Evolutionary conservation across 2,888 invertebrate genomes (phyloP).

Genomic region (Laspeyria flexula): DNA sequence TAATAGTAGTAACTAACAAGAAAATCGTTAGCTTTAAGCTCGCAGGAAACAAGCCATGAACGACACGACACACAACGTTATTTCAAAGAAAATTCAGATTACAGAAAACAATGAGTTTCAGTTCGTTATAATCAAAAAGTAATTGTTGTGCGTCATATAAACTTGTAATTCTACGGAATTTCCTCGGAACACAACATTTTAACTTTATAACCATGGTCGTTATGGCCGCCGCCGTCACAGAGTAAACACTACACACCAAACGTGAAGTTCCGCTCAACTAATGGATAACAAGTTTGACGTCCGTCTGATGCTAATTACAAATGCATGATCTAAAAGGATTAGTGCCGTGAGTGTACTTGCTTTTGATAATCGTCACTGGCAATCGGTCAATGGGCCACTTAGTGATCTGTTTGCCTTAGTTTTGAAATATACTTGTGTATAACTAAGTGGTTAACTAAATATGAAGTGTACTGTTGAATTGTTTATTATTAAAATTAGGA

Average conservation of each 20-base stretch:
- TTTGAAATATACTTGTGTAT: neutral
- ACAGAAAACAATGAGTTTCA: neutral
- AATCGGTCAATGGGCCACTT: constrained; percentile 10
- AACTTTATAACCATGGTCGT: neutral
- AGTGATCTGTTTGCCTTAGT: neutral
- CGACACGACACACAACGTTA: too few relatives aligned
- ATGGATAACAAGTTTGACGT: constrained; percentile 11
- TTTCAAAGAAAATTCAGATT: too few relatives aligned
- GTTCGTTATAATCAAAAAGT: neutral
- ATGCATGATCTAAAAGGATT: constrained; percentile 25
- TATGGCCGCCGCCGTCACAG: neutral
- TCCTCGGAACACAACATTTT: neutral
- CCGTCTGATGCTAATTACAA: constrained; percentile 16
- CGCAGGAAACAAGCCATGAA: too few relatives aligned
- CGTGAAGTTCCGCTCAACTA: constrained; percentile 7
- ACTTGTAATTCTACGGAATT: neutral
- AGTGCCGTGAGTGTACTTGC: constrained; percentile 23
- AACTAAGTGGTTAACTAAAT: too few relatives aligned
- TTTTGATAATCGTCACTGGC: constrained; percentile 19
- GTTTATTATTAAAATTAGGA: too few relatives aligned
- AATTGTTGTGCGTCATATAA: neutral
- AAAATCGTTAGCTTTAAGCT: too few relatives aligned
- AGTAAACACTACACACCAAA: neutral
- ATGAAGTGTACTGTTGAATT: too few relatives aligned
- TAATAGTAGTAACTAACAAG: too few relatives aligned